Conservation (phyloP, 2,888 invertebrate species). For the Boloria euphrosyne region DNA sequence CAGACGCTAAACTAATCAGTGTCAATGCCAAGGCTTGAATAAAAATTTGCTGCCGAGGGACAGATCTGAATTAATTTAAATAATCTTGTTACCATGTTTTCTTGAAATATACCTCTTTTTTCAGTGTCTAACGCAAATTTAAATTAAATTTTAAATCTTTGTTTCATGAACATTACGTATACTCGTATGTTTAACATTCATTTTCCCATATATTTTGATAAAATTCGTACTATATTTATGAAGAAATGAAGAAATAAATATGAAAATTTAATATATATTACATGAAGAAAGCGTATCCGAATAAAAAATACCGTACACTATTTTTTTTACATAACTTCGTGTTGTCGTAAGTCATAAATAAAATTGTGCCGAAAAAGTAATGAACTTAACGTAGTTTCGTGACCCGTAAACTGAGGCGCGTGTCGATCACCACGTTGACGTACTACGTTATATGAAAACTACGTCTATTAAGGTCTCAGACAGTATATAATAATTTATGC, state of each 20-base stretch:
- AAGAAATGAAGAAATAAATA: background rate
- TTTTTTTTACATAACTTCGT: slow-evolving; percentile 8
- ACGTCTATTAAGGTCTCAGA: slow-evolving; percentile 4
- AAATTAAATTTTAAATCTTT: no score
- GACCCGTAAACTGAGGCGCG: slow-evolving; percentile 42
- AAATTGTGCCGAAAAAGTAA: slow-evolving; percentile 17
- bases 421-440: slow-evolving; percentile 52
- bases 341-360: slow-evolving; percentile 9
- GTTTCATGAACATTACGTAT: no score
- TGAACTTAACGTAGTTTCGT: slow-evolving; percentile 33
- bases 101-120: background rate
- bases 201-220: background rate
- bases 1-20: slow-evolving; percentile 62
- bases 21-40: slow-evolving; percentile 62
- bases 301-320: background rate
- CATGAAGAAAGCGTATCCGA: background rate
- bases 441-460: slow-evolving; percentile 14
- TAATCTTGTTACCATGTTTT: background rate
- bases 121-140: no score
- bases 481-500: slow-evolving; percentile 4
- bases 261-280: no score
- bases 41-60: slow-evolving; percentile 34
- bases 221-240: background rate
- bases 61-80: slow-evolving; percentile 23
- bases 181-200: no score